Evolutionary conservation across 2,797 vertebrate genomes (phyloP), one percentile per base, ranked within the genome.

Genomic region (Glyptemys insculpta): DNA sequence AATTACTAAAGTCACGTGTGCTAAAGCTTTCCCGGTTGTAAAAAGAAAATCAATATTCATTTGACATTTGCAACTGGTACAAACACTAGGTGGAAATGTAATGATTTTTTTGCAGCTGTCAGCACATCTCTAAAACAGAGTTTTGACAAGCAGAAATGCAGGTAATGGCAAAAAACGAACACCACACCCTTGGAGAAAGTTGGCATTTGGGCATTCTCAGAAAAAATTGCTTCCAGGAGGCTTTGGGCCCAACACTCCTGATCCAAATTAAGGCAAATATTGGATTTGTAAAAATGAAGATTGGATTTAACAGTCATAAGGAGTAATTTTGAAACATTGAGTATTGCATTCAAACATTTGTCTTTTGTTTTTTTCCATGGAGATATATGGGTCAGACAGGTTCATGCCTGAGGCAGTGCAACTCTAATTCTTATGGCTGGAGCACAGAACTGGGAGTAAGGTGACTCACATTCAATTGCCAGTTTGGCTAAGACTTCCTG

Each of bases 1-100:
- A 94, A 80, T 91, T 93, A 53, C 79, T 85, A 34, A 81, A 79
- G 34, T 65, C 87, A 74, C 81, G 78, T 79, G 87, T 95, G 85
- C 92, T 92, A 89, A 93, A 95, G 68, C 79, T 93, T 95, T 96
- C 90, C 90, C 74, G 59, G 80, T 65, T 94, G 86, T 87, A 93
- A 93, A 92, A 90, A 53, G 79, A 85, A 96, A 96, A 95, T 92
- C 83, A 93, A 94, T 96, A 95, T 96, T 97, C 85, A 82, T 95
- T 87, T 96, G 95, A 95, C 0, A n/a, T 87, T 93, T 91, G 81
- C 88, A 94, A 62, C 59, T 92, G 89, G 85, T 92, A 86, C 74
- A 50, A 87, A 47, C 41, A 3, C 21, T 29, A 65, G 91, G 57
- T 90, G 93, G 90, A 96, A 89, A 85, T 84, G 10, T 81, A 84